Evolutionary conservation across 1,140 invertebrate species (phyloP).

Genomic region (Drosophila equinoxialis): DNA sequence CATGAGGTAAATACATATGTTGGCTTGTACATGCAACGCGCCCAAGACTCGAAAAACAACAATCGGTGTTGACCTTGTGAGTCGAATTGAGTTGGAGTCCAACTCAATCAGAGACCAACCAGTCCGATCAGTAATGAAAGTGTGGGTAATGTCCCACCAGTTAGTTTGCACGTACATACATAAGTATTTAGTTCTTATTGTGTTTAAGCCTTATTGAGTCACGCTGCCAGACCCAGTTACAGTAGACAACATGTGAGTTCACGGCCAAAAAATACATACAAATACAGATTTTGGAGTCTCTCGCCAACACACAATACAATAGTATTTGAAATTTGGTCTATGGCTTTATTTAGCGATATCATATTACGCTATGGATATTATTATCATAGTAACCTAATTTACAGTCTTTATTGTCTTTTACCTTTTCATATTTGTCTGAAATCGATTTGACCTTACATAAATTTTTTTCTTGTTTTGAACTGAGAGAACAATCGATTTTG

Average conservation of each 20-base stretch:
- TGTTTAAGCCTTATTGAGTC: conserved; percentile 21
- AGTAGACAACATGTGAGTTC: conserved; percentile 7
- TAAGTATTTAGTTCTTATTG: conserved; percentile 15
- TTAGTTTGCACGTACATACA: not conserved
- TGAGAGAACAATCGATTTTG: not conserved
- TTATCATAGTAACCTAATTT: conserved; percentile 12
- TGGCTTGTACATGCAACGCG: conserved; percentile 1
- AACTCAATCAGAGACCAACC: conserved; percentile 18
- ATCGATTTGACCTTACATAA: conserved; percentile 11
- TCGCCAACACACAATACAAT: conserved; percentile 21
- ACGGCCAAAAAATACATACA: conserved; percentile 6
- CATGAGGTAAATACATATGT: conserved; percentile 3
- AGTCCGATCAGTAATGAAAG: conserved; percentile 20
- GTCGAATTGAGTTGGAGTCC: too few relatives aligned
- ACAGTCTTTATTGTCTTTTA: conserved; percentile 11
- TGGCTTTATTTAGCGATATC: conserved; percentile 20
- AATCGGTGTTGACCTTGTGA: conserved; percentile 19
- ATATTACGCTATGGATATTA: conserved; percentile 16
- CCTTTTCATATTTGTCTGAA: not conserved
- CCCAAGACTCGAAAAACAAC: conserved; percentile 21
- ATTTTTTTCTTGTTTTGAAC: not conserved
- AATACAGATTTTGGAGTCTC: not conserved
- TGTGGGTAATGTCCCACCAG: conserved; percentile 21
- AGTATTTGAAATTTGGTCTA: conserved; percentile 5
- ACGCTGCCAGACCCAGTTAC: conserved; percentile 18